These are phyloP conservation scores for Chaetorhynchus papuensis DNA, from an alignment of 2,113 vertebrate species.

Conservation along the genomic window DNA sequence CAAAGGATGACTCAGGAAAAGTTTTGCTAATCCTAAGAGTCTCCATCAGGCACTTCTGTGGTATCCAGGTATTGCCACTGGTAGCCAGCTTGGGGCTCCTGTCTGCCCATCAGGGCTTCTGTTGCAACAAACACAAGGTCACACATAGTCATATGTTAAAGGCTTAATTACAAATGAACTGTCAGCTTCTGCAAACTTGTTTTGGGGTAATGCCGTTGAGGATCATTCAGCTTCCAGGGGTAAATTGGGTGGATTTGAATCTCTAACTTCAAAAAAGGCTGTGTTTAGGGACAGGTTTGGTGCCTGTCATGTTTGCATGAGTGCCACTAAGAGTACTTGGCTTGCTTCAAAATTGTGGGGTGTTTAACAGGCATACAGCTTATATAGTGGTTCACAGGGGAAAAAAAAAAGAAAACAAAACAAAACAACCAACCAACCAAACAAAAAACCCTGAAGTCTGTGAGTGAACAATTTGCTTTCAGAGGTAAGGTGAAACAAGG, in stretches of 20 bases:
- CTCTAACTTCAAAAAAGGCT: background rate
- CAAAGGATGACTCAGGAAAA: slow-evolving; percentile 13
- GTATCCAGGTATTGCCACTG: background rate
- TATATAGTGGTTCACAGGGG: background rate
- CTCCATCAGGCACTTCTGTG: background rate
- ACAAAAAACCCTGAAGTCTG: fast-evolving
- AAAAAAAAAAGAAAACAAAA: background rate
- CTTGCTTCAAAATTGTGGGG: background rate
- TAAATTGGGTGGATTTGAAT: background rate
- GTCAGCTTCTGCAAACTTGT: background rate
- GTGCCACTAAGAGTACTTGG: background rate
- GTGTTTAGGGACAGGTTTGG: background rate
- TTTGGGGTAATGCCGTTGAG: background rate
- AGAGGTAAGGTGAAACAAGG: background rate
- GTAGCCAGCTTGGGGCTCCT: background rate
- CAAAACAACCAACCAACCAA: background rate
- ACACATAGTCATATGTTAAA: background rate
- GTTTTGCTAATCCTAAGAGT: background rate
- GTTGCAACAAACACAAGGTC: background rate
- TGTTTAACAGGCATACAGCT: background rate
- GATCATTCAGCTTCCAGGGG: background rate
- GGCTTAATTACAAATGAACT: slow-evolving; percentile 1
- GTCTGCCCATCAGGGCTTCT: background rate
- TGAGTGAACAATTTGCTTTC: background rate
- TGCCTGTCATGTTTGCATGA: background rate